Evolutionary conservation across 2,797 vertebrate species (phyloP), one percentile per base, ranked within the genome.

Genomic region (Hipposideros larvatus): DNA sequence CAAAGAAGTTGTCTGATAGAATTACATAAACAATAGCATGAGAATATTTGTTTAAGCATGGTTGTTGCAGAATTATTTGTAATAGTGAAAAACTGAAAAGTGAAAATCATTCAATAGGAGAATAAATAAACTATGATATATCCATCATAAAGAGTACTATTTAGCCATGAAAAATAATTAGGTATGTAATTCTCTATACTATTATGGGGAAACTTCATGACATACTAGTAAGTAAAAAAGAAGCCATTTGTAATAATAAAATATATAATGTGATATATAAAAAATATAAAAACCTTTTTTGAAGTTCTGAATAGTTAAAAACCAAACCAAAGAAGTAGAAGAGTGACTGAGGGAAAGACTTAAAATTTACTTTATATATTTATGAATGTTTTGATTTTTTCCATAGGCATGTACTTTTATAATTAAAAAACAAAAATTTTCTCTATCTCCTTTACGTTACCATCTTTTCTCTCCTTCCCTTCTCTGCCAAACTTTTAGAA

Each of bases 291-390:
- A 93, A 63, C 28, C 28, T 53, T 75, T 85, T 85, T 70, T 24
- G 61, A 95, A 85, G 31, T 74, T 93, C 14, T 85, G 13, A 22
- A 74, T 73, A 55, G 31, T 93, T 79, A 93, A 80, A 93, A 84
- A 28, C 10, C 57, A 95, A 87, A 91, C 13, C 26, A 80, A n/a
- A 94, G 26, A 91, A 87, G 4, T 37, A 87, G 41, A 90, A 87
- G 16, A 73, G 65, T 75, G 19, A 83, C 7, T 11, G 2, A 96
- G 31, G 34, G 34, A 28, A 65, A 68, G 13, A 79, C 4, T 73
- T 78, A 83, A 75, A 87, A 79, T 93, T 93, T 87, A 83, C 71
- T 87, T 90, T 88, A 57, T 63, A 43, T 79, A 70, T 16, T 61
- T 93, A 24, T 22, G 43, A 84, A 87, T 70, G 22, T 48, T 87